Conservation (phyloP, 2,888 invertebrate species). For the Macrosiphum euphorbiae region DNA sequence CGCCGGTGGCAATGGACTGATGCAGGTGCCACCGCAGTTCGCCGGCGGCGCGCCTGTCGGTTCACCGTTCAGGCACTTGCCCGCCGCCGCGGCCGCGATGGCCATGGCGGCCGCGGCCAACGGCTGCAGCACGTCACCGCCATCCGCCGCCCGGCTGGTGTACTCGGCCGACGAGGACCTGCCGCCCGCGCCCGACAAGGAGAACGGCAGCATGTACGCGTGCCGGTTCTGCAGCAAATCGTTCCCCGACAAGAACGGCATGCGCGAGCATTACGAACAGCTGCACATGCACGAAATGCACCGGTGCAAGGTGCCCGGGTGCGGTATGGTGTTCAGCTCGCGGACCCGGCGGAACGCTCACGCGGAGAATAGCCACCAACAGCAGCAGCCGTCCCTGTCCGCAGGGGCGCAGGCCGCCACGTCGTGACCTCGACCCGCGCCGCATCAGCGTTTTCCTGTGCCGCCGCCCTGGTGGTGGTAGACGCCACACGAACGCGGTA, state of each 20-base stretch:
- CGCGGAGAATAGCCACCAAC: conserved; percentile 76
- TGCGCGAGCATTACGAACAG: conserved; percentile 82
- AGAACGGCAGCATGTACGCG: conserved; percentile 76
- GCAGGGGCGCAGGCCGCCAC: conserved; percentile 47
- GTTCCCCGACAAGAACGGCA: conserved; percentile 76
- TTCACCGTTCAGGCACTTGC: conserved; percentile 47
- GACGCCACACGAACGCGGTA: background rate
- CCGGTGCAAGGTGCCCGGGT: conserved; percentile 82
- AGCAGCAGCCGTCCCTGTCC: conserved; percentile 66
- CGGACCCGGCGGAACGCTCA: conserved; percentile 84
- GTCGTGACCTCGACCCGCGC: conserved; percentile 50
- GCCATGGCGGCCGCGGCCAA: conserved; percentile 70
- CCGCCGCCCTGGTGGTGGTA: conserved; percentile 62
- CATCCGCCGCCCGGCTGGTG: conserved; percentile 72
- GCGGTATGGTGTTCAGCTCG: conserved; percentile 84
- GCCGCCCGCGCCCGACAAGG: conserved; percentile 75
- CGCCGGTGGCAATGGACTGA: conserved; percentile 68
- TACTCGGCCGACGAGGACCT: conserved; percentile 79
- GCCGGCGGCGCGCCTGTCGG: background rate
- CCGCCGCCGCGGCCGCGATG: conserved; percentile 48
- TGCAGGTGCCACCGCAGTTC: conserved; percentile 71
- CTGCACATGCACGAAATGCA: conserved; percentile 79
- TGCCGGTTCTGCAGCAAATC: conserved; percentile 80
- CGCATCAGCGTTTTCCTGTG: conserved; percentile 49
- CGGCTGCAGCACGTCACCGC: conserved; percentile 71